These are phyloP conservation scores for Magallana nippona DNA, from an alignment of 2,888 invertebrate species.

Conservation along the genomic window DNA sequence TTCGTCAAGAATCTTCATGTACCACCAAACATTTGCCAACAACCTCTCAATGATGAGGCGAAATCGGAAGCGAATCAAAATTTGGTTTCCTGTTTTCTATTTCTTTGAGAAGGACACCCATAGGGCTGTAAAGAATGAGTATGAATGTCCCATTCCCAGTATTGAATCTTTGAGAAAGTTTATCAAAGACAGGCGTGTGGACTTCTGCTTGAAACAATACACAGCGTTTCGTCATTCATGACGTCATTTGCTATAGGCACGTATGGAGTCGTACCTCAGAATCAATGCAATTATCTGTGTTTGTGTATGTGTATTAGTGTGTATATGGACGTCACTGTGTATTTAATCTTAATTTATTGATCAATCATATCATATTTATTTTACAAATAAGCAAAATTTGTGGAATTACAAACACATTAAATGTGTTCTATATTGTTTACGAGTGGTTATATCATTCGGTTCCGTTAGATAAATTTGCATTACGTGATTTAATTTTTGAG, in stretches of 20 bases:
- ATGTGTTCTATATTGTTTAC: too few species aligned
- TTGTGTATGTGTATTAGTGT: neutral
- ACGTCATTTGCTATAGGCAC: neutral
- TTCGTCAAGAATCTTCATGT: conserved; percentile 95
- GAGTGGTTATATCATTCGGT: too few species aligned
- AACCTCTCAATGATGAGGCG: conserved; percentile 88
- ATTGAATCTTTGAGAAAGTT: neutral
- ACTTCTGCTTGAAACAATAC: conserved; percentile 13
- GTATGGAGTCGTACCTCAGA: neutral
- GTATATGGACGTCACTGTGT: neutral
- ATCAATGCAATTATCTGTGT: conserved; percentile 17
- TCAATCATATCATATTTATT: too few species aligned
- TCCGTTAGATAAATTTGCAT: too few species aligned
- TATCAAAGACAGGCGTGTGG: conserved; percentile 2
- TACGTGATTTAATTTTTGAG: too few species aligned
- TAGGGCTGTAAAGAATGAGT: conserved; percentile 93
- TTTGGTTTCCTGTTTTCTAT: conserved; percentile 98
- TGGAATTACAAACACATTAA: too few species aligned
- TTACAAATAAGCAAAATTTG: too few species aligned
- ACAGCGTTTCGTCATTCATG: conserved; percentile 11
- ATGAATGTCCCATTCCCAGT: conserved; percentile 80
- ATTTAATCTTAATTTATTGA: conserved; percentile 10
- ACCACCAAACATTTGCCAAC: conserved; percentile 98
- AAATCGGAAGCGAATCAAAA: conserved; percentile 91
- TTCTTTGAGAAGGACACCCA: conserved; percentile 87